A percentile compares a stretch with the other conserved stretches of the same genome.
phyloP scores from a whole-genome alignment of 2,113 vertebrate genomes.

The Dasyprocta punctata region DNA sequence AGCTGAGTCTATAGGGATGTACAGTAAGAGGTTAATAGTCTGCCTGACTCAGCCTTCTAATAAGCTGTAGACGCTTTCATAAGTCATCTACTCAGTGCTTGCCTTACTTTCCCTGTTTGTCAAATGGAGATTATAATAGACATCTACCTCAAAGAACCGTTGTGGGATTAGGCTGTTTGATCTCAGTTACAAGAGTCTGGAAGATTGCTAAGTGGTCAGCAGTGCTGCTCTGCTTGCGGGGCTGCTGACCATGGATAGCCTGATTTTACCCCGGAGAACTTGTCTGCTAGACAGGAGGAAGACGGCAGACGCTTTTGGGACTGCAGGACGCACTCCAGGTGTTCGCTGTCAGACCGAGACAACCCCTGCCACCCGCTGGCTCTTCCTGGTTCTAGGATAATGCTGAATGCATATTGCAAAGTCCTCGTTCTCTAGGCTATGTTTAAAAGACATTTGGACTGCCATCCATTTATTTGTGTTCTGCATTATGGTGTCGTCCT shows the following conservation, averaged over 20 bases:
- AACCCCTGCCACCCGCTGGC: neutral
- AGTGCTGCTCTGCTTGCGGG: neutral
- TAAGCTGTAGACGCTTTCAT: neutral
- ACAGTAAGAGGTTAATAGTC: neutral
- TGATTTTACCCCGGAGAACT: neutral
- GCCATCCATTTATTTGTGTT: neutral
- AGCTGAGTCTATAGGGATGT: neutral
- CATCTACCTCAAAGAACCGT: neutral
- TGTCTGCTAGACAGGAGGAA: neutral
- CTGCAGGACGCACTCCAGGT: neutral
- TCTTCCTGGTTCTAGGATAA: neutral
- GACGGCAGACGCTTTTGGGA: neutral
- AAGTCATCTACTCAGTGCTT: neutral
- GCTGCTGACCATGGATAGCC: neutral
- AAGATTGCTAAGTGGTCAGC: neutral
- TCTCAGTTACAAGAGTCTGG: neutral
- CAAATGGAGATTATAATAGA: neutral
- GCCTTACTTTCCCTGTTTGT: neutral
- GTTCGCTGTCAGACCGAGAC: neutral
- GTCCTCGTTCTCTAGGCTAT: neutral
- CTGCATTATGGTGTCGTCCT: neutral
- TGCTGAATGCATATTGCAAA: neutral
- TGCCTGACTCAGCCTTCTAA: neutral
- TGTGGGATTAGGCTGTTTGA: neutral
- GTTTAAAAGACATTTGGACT: neutral